Conservation (phyloP, 2,888 invertebrate species). For the Cheilosia soror region DNA sequence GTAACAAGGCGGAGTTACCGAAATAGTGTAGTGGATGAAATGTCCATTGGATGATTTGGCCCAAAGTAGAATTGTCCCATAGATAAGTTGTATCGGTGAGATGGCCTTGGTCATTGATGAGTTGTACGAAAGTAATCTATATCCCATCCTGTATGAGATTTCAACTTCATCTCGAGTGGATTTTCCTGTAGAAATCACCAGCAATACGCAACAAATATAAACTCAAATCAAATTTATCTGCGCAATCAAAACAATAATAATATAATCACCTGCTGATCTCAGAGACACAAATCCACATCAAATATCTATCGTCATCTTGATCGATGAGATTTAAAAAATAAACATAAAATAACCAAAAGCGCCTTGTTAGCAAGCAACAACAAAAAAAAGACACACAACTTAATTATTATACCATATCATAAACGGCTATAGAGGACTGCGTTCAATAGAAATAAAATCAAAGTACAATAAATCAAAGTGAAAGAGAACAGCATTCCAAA, state of each 20-base stretch:
- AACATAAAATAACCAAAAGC: constrained; percentile 14
- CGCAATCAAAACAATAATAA: constrained; percentile 38
- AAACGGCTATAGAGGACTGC: constrained; percentile 19
- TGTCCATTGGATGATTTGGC: no score
- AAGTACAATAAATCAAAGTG: constrained; percentile 61
- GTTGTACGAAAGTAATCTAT: no score
- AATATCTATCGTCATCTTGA: constrained; percentile 38
- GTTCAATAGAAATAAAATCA: constrained; percentile 61
- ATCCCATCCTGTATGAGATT: no score
- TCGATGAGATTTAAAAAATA: constrained; percentile 45
- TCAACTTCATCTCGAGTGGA: no score
- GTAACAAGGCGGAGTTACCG: no score
- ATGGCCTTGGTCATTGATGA: no score
- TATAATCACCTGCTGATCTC: constrained; percentile 58
- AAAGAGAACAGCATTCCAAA: constrained; percentile 59
- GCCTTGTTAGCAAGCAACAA: constrained; percentile 18
- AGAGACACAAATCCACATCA: constrained; percentile 51
- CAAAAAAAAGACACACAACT: constrained; percentile 21
- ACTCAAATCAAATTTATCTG: not conserved
- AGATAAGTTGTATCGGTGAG: no score
- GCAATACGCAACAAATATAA: not conserved
- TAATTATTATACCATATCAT: constrained; percentile 43
- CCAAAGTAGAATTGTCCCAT: no score
- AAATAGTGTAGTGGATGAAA: no score
- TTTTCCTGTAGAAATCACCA: no score